Percentiles rank a stretch among this genome's conserved stretches.
Conservation (phyloP, 1,140 invertebrate genomes). For the Littorina saxatilis region DNA sequence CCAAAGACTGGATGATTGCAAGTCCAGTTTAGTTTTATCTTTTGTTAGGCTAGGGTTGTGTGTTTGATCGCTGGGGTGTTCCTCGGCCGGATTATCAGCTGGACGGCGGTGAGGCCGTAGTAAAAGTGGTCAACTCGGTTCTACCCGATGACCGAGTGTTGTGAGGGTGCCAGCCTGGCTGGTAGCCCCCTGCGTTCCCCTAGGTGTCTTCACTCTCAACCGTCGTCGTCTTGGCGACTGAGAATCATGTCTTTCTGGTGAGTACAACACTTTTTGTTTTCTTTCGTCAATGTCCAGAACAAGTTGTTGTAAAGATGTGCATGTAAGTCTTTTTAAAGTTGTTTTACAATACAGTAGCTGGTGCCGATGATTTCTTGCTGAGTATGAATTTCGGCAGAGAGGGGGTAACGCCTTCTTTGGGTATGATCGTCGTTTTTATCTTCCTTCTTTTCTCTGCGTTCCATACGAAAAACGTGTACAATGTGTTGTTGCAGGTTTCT, state of each 20-base stretch:
- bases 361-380: neutral
- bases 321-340: too few relatives aligned
- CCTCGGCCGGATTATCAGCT: conserved; percentile 8
- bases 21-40: conserved; percentile 29
- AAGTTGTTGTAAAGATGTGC: too few relatives aligned
- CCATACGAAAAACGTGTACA: neutral
- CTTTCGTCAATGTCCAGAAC: too few relatives aligned
- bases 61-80: conserved; percentile 4
- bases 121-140: neutral
- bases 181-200: conserved; percentile 15
- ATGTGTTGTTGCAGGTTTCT: conserved; percentile 32
- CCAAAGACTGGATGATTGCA: conserved; percentile 24
- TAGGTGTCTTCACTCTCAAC: conserved; percentile 14
- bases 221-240: conserved; percentile 1
- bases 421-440: neutral
- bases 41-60: conserved; percentile 11
- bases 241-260: conserved; percentile 41
- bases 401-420: neutral
- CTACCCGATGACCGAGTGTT: conserved; percentile 37
- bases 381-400: neutral
- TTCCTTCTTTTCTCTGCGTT: too few relatives aligned
- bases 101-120: neutral
- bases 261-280: too few relatives aligned
- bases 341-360: too few relatives aligned
- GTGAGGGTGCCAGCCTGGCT: conserved; percentile 39